phyloP scores from a whole-genome alignment of 2,797 vertebrate genomes.

The Chaetodon trifasciatus region DNA sequence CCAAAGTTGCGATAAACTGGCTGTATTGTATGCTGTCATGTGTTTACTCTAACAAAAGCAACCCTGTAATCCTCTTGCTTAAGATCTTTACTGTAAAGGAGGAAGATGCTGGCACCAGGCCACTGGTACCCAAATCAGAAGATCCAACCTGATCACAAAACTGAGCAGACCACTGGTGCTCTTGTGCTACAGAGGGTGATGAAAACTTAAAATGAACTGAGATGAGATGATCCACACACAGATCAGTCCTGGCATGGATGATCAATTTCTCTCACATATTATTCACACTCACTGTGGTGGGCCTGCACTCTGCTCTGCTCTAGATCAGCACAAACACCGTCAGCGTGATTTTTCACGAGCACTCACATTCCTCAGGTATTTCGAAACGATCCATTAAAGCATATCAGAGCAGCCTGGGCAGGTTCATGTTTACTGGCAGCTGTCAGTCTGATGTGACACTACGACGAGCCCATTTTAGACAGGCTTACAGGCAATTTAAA shows the following conservation, averaged over 20 bases:
- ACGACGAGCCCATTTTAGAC: conserved; percentile 4
- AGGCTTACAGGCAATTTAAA: not conserved
- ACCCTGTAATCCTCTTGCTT: conserved; percentile 22
- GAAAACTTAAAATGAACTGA: not conserved
- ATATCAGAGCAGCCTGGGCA: conserved; percentile 9
- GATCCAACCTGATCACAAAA: conserved; percentile 36
- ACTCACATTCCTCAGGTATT: conserved; percentile 58
- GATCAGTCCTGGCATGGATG: conserved; percentile 1
- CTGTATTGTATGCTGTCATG: not conserved
- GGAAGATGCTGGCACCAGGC: conserved; percentile 22
- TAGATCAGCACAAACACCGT: conserved; percentile 5
- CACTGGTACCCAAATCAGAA: conserved; percentile 33
- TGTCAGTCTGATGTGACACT: conserved; percentile 63
- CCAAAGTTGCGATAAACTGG: not conserved
- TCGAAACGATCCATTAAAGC: not conserved
- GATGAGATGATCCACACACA: not conserved
- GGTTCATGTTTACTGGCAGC: conserved; percentile 47
- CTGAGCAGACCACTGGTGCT: conserved; percentile 30
- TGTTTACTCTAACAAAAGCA: not conserved
- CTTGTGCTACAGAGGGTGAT: not conserved
- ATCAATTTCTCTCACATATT: not conserved
- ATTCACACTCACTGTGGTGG: not conserved
- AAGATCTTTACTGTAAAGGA: conserved; percentile 33
- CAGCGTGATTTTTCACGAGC: conserved; percentile 9
- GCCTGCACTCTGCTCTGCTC: conserved; percentile 11